phyloP scores from a whole-genome alignment of 2,113 vertebrate species.

The Scopus umbretta region DNA sequence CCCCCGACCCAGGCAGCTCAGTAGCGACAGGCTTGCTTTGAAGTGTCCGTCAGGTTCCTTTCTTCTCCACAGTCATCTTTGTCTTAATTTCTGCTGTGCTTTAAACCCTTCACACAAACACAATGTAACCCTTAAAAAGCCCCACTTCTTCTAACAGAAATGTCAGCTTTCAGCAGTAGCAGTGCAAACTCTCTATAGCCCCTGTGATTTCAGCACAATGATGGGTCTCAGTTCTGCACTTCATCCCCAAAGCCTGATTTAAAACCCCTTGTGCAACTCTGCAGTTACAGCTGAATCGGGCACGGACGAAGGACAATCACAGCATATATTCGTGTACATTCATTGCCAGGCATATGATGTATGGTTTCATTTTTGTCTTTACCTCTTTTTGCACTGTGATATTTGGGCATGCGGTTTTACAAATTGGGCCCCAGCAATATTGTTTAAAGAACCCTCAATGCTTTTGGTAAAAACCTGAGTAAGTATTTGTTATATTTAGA shows the following conservation, averaged over 20 bases:
- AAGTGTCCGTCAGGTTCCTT: background rate
- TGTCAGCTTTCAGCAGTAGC: background rate
- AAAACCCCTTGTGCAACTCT: accelerated
- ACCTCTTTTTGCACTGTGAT: background rate
- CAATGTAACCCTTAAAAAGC: background rate
- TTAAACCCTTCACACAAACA: background rate
- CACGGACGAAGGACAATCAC: background rate
- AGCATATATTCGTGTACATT: accelerated
- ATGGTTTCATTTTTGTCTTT: background rate
- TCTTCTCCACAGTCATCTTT: background rate
- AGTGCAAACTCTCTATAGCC: background rate
- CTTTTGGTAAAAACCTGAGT: conserved; percentile 11
- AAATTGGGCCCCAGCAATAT: background rate
- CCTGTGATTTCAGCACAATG: background rate
- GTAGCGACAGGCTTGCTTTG: background rate
- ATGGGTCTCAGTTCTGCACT: background rate
- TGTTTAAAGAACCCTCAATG: background rate
- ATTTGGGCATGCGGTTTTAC: background rate
- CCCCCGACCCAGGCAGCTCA: background rate
- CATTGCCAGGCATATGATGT: background rate
- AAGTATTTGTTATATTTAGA: conserved; percentile 59
- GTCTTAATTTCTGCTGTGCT: background rate
- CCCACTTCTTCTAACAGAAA: background rate
- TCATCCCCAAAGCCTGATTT: background rate
- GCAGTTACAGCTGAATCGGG: background rate